A percentile compares a stretch with the other conserved stretches of the same genome.
phyloP scores from a whole-genome alignment of 1,140 invertebrate species.

The Drosophila dunni region DNA sequence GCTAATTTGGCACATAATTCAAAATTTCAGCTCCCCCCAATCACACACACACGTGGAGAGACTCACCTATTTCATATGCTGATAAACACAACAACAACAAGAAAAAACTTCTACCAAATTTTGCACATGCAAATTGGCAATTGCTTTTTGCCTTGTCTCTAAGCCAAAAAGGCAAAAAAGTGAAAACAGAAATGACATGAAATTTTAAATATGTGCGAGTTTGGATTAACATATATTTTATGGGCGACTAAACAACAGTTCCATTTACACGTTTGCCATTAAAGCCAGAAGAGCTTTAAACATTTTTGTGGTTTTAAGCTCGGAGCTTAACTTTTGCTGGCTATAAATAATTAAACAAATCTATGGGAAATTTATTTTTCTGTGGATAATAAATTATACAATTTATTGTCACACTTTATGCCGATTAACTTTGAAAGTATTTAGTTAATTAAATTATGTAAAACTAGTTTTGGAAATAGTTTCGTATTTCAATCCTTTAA shows the following conservation, averaged over 20 bases:
- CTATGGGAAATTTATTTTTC: too few relatives aligned
- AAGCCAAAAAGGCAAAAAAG: neutral
- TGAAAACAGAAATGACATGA: slow-evolving; percentile 7
- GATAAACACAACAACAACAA: slow-evolving; percentile 27
- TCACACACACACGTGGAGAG: slow-evolving; percentile 4
- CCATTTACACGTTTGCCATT: neutral
- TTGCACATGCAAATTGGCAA: slow-evolving; percentile 46
- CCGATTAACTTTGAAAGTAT: too few relatives aligned
- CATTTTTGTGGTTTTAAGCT: neutral
- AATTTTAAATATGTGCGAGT: slow-evolving; percentile 33
- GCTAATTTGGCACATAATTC: slow-evolving; percentile 77
- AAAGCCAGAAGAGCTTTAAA: neutral
- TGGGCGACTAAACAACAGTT: slow-evolving; percentile 1
- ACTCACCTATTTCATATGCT: slow-evolving; percentile 24
- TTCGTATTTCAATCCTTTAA: too few relatives aligned
- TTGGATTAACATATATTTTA: slow-evolving; percentile 43
- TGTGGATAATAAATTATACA: too few relatives aligned
- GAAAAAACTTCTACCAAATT: slow-evolving; percentile 17
- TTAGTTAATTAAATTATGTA: too few relatives aligned
- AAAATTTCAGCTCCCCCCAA: slow-evolving; percentile 27
- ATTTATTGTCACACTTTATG: too few relatives aligned
- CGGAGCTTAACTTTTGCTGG: too few relatives aligned
- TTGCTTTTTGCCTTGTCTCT: slow-evolving; percentile 19
- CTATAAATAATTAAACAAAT: too few relatives aligned
- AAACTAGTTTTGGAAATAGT: too few relatives aligned